phyloP scores from a whole-genome alignment of 2,888 invertebrate genomes.

The Terebella lapidaria region DNA sequence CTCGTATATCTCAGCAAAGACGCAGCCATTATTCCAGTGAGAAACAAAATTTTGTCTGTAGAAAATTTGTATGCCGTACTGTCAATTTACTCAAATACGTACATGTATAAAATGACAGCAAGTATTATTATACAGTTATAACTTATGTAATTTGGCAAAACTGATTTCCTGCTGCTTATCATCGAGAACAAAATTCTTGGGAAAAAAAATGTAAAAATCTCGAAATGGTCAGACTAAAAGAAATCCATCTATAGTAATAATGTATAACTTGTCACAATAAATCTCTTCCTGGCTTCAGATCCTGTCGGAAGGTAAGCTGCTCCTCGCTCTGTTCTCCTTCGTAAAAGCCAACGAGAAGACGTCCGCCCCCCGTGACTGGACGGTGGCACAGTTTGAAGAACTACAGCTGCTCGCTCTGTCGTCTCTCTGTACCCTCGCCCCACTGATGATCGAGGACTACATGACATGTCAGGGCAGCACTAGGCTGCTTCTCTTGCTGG shows the following conservation, averaged over 20 bases:
- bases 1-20: slow-evolving; percentile 45
- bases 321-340: slow-evolving; percentile 49
- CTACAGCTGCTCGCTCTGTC: slow-evolving; percentile 51
- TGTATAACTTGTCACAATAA: background rate
- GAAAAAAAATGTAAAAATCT: too few relatives aligned
- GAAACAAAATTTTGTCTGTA: slow-evolving; percentile 11
- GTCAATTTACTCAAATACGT: too few relatives aligned
- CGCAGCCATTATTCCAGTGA: slow-evolving; percentile 38
- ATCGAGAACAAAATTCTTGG: too few relatives aligned
- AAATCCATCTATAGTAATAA: background rate
- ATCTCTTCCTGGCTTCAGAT: slow-evolving; percentile 31
- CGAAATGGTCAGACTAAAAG: background rate
- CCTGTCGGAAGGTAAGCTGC: slow-evolving; percentile 46
- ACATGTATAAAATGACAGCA: too few relatives aligned
- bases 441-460: slow-evolving; percentile 49
- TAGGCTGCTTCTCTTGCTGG: slow-evolving; percentile 45
- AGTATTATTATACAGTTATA: too few relatives aligned
- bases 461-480: slow-evolving; percentile 52
- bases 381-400: slow-evolving; percentile 52
- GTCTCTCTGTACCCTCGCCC: slow-evolving; percentile 45
- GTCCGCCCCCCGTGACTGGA: slow-evolving; percentile 45
- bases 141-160: too few relatives aligned
- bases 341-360: slow-evolving; percentile 45
- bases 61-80: too few relatives aligned
- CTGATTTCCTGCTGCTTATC: too few relatives aligned